A percentile compares a stretch with the other conserved stretches of the same genome.
phyloP scores from a whole-genome alignment of 1,140 invertebrate genomes.

The Penaeus chinensis region DNA sequence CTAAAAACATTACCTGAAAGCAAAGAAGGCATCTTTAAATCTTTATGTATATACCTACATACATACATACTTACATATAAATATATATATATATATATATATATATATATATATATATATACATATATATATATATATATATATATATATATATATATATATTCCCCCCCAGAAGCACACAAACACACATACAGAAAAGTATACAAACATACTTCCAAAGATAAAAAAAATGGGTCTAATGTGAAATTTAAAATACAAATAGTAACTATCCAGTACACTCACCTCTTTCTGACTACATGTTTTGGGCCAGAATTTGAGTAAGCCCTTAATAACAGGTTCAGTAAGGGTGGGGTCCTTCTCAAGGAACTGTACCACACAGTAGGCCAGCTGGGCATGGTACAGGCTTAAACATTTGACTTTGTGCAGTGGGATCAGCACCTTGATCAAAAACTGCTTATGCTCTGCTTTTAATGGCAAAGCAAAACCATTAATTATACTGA shows the following conservation, averaged over 20 bases:
- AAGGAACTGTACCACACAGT: constrained; percentile 99
- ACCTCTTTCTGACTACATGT: constrained; percentile 98
- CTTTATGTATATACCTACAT: not conserved
- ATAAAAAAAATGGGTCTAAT: too few species aligned
- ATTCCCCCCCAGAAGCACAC: too few species aligned
- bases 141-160: too few species aligned
- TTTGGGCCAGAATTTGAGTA: constrained; percentile 99
- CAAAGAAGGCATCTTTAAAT: constrained; percentile 10
- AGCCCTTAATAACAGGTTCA: constrained; percentile 93
- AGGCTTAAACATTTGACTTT: constrained; percentile 95
- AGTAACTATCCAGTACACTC: constrained; percentile 22
- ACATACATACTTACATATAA: too few species aligned
- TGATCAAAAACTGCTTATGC: constrained; percentile 98
- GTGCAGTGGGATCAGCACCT: constrained; percentile 97
- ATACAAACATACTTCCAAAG: too few species aligned
- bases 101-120: too few species aligned
- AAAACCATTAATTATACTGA: constrained; percentile 98
- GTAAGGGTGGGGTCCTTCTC: constrained; percentile 98
- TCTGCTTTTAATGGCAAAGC: constrained; percentile 96
- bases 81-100: too few species aligned
- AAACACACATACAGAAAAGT: not conserved
- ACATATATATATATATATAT: too few species aligned
- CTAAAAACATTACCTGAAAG: constrained; percentile 92
- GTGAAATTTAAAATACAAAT: not conserved
- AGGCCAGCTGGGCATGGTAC: constrained; percentile 93